Percentiles rank a stretch among this genome's conserved stretches.
phyloP scores from a whole-genome alignment of 2,888 invertebrate genomes.

The Drosophila melanosoma region DNA sequence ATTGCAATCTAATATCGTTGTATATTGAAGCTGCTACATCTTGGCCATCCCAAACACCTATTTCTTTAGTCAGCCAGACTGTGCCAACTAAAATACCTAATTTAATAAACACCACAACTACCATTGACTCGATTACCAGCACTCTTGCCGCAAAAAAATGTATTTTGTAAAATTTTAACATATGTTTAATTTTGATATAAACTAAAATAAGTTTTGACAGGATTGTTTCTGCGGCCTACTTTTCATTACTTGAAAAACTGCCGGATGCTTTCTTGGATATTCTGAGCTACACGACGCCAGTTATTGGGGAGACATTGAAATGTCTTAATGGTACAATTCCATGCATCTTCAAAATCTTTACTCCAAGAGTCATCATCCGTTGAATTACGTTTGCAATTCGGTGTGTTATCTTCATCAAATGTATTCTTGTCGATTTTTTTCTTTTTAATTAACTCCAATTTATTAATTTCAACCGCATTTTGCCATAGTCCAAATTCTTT shows the following conservation, averaged over 20 bases:
- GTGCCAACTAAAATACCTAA: slow-evolving; percentile 51
- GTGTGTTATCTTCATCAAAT: neutral
- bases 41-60: slow-evolving; percentile 51
- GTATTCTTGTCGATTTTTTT: neutral
- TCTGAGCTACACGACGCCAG: slow-evolving; percentile 32
- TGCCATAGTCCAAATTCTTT: slow-evolving; percentile 40
- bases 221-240: slow-evolving; percentile 29
- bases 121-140: slow-evolving; percentile 24
- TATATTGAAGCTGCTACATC: slow-evolving; percentile 38
- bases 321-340: slow-evolving; percentile 33
- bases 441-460: neutral
- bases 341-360: slow-evolving; percentile 31
- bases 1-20: slow-evolving; percentile 31
- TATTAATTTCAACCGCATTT: neutral
- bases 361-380: slow-evolving; percentile 18
- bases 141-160: slow-evolving; percentile 1
- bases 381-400: slow-evolving; percentile 21
- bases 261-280: slow-evolving; percentile 12
- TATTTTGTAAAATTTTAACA: neutral
- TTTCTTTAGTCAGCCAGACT: slow-evolving; percentile 35
- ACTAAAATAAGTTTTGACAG: neutral
- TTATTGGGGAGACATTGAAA: slow-evolving; percentile 36
- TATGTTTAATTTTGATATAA: neutral
- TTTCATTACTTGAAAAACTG: slow-evolving; percentile 27
- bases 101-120: slow-evolving; percentile 33